Base-by-base conservation (phyloP, 2,113 vertebrate genomes). In the Oriolus oriolus region DNA sequence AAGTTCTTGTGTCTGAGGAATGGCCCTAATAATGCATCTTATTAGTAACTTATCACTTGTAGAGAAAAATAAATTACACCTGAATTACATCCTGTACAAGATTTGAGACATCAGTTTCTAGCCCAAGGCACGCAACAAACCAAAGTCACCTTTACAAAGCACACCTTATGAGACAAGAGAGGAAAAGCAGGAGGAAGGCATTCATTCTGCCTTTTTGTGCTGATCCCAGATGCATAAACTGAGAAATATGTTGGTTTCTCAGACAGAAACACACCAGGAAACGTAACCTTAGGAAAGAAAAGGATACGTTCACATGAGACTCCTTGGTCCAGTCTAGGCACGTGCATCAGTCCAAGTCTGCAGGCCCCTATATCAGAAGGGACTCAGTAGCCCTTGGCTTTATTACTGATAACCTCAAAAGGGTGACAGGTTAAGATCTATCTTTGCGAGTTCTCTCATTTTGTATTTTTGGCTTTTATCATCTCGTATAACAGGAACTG, bases 131-230 rank as follows among this genome's bases (percentile, higher is more conserved):
- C 18, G 11, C 57, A 79, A 39, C 35, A 91, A 93, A 44, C 47
- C 27, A 71, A 78, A 87, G 39, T 79, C 96, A 98, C 98, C 97
- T 99, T 99, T 95, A 98, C 97, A 98, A 99, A 98, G 35, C 81
- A 97, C 91, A 98, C 97, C 91, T 98, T 97, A 35, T 97, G 96
- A 94, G 99, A 97, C 41, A 97, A 81, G 57, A 98, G 92, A 31
- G 98, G 98, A 59, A 98, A 99, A 70, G 98, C 47, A 7, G 98
- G 96, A 22, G 96, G 96, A 80, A 98, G 95, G 87, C 96, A 96
- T n/a, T 97, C 57, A 96, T 35, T 97, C 79, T 5, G 97, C 97
- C 76, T 98, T 98, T 84, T 96, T 89, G 89, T 95, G 96, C 88
- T 98, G 98, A 61, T 96, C 97, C 92, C 98, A 88, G 41, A 99